Conservation (phyloP, 1,140 invertebrate genomes). For the Heliconius congener region DNA sequence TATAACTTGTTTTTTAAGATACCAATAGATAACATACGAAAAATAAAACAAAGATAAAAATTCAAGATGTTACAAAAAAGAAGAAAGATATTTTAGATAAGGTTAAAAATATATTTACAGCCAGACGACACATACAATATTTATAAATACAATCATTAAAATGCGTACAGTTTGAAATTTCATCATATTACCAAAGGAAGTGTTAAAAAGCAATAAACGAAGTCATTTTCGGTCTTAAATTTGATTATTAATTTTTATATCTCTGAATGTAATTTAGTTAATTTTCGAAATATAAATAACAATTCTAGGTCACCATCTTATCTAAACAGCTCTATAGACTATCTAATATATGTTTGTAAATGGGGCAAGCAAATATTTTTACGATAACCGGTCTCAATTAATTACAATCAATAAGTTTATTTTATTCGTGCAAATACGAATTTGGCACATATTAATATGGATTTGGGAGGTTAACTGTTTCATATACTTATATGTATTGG, state of each 20-base stretch:
- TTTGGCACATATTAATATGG: background rate
- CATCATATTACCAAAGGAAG: background rate
- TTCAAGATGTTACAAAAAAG: too few relatives aligned
- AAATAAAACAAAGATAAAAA: too few relatives aligned
- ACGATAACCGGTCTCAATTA: conserved; percentile 15
- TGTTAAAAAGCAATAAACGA: background rate
- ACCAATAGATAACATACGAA: too few relatives aligned
- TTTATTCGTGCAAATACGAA: background rate
- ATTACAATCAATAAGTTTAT: conserved; percentile 1
- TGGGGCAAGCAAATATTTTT: conserved; percentile 23
- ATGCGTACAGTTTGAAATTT: background rate
- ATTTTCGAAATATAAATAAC: background rate
- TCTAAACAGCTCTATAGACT: conserved; percentile 19
- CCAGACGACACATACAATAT: too few relatives aligned
- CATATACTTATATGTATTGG: background rate
- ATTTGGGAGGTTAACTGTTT: background rate
- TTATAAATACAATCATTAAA: too few relatives aligned
- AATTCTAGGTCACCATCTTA: conserved; percentile 18
- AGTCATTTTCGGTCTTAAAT: background rate
- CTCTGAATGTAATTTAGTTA: background rate
- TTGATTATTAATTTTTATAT: background rate
- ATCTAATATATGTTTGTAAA: conserved; percentile 22
- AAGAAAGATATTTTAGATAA: too few relatives aligned
- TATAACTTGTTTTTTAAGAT: too few relatives aligned
- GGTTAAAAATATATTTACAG: too few relatives aligned